Evolutionary conservation across 2,797 vertebrate genomes (phyloP).

Genomic region (Lateolabrax maculatus): DNA sequence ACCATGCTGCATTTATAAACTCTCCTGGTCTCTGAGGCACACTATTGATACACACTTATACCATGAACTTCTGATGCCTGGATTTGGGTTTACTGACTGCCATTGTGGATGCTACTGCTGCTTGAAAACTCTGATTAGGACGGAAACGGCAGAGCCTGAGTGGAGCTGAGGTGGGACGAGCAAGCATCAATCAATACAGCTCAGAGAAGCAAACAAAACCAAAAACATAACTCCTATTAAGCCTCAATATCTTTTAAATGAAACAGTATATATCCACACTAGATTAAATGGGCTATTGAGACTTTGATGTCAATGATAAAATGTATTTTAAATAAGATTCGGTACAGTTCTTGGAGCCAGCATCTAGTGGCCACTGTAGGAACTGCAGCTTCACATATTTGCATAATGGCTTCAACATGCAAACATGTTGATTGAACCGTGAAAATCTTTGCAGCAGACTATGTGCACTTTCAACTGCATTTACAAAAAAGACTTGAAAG

Average conservation of each 20-base stretch:
- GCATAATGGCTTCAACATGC: neutral
- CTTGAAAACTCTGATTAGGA: neutral
- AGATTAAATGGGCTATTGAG: neutral
- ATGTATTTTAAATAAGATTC: too few species aligned
- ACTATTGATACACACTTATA: too few species aligned
- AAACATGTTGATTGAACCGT: neutral
- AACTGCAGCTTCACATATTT: conserved; percentile 13
- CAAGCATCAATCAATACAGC: neutral
- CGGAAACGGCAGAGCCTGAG: neutral
- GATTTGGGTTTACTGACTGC: neutral
- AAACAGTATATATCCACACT: neutral
- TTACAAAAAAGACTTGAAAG: neutral
- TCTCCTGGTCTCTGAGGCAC: neutral
- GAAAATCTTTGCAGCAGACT: neutral
- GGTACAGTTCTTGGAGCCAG: neutral
- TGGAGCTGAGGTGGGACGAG: neutral
- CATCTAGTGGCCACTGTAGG: neutral
- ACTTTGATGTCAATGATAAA: neutral
- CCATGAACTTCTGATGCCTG: neutral
- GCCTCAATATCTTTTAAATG: neutral
- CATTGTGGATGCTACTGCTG: neutral
- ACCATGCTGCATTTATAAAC: conserved; percentile 15
- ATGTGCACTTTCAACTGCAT: neutral
- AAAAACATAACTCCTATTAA: neutral
- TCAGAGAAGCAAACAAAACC: neutral